phyloP scores from a whole-genome alignment of 64 coral and sea anemone genomes.

The Pachyseris speciosa region DNA sequence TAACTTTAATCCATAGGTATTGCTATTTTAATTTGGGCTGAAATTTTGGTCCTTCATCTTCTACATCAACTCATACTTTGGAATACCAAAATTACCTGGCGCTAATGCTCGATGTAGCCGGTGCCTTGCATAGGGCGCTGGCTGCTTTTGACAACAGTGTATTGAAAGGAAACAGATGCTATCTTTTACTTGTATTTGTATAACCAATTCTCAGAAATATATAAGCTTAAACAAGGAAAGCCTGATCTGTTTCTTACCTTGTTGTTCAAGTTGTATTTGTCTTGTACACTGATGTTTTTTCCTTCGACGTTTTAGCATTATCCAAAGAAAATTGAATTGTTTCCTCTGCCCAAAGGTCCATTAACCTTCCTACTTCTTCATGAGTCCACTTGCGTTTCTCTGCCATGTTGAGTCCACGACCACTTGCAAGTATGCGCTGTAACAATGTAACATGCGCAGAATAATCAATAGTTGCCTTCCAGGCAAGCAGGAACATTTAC shows the following conservation, averaged over 20 bases:
- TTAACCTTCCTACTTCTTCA: background rate
- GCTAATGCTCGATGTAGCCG: too few species aligned
- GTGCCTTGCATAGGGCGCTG: conserved; percentile 22
- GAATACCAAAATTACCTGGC: too few species aligned
- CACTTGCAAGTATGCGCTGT: too few species aligned
- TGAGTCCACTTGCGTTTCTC: background rate
- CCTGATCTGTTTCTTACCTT: conserved; percentile 10
- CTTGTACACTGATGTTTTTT: conserved; percentile 32
- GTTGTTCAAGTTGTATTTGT: conserved; percentile 55
- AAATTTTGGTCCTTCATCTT: too few species aligned
- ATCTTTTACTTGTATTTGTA: too few species aligned
- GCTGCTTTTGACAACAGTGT: too few species aligned
- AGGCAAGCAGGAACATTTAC: too few species aligned
- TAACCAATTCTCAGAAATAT: background rate
- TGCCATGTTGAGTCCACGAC: background rate
- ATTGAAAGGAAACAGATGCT: too few species aligned
- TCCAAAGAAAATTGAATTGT: background rate
- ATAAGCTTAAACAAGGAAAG: conserved; percentile 60
- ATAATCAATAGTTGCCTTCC: background rate
- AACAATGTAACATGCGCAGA: too few species aligned
- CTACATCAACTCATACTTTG: too few species aligned
- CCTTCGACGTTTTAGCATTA: background rate
- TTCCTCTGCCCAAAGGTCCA: background rate
- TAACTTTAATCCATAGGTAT: too few species aligned
- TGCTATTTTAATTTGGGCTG: too few species aligned